phyloP scores from a whole-genome alignment of 2,888 invertebrate genomes.

The Zaprionus lineosus region DNA sequence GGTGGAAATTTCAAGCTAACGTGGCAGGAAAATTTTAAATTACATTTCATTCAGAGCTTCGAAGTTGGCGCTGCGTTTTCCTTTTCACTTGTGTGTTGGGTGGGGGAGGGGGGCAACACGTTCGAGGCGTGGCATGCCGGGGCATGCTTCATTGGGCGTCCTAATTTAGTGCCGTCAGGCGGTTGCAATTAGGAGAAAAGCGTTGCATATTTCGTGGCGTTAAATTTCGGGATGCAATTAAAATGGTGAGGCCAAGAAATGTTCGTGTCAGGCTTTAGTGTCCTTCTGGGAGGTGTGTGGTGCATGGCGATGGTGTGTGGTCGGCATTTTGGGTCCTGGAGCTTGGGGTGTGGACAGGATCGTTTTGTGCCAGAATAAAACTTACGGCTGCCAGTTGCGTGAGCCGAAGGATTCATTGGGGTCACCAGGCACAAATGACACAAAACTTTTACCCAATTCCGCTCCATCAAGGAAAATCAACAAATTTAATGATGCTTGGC shows the following conservation, averaged over 20 bases:
- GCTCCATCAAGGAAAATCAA: too few species aligned
- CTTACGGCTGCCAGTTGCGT: too few species aligned
- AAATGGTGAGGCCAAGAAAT: slow-evolving; percentile 45
- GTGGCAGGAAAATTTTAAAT: slow-evolving; percentile 58
- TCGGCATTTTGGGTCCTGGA: too few species aligned
- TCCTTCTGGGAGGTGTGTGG: too few species aligned
- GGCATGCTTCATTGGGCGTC: slow-evolving; percentile 56
- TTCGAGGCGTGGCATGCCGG: slow-evolving; percentile 12
- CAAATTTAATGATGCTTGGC: too few species aligned
- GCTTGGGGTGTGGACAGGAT: too few species aligned
- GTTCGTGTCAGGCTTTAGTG: slow-evolving; percentile 8
- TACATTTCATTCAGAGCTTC: slow-evolving; percentile 47
- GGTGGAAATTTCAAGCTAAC: slow-evolving; percentile 38
- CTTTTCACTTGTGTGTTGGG: not conserved
- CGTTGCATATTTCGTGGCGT: slow-evolving; percentile 58
- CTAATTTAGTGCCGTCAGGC: slow-evolving; percentile 48
- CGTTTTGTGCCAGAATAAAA: too few species aligned
- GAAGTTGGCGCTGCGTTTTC: slow-evolving; percentile 34
- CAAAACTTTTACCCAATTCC: too few species aligned
- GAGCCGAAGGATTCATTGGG: too few species aligned
- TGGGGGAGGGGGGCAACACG: not conserved
- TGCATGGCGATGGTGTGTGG: too few species aligned
- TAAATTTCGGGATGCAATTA: slow-evolving; percentile 60
- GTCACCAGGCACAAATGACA: too few species aligned
- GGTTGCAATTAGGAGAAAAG: slow-evolving; percentile 63